Evolutionary conservation across 2,888 invertebrate species (phyloP).

Genomic region (Timema cristinae): DNA sequence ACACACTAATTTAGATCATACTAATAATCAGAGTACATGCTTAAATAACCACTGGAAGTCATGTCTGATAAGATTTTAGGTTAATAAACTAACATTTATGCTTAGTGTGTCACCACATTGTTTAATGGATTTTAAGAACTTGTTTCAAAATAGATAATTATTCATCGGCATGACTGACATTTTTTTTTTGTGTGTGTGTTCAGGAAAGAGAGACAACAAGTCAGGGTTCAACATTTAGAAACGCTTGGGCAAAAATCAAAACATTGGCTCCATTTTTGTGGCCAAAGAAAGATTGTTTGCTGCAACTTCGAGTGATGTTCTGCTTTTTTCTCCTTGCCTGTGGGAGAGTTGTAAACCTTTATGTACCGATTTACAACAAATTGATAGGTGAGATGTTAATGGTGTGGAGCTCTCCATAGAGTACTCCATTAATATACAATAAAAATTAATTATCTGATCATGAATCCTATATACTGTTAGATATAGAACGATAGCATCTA

Average conservation of each 20-base stretch:
- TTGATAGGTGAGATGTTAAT: conserved; percentile 66
- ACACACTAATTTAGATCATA: too few species aligned
- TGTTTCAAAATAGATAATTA: too few species aligned
- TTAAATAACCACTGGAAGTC: too few species aligned
- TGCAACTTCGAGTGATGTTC: conserved; percentile 78
- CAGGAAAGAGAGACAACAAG: conserved; percentile 19
- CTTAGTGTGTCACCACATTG: too few species aligned
- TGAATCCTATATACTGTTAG: too few species aligned
- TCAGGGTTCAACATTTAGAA: conserved; percentile 68
- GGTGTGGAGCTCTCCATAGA: background rate
- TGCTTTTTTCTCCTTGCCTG: conserved; percentile 72
- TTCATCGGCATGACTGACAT: background rate
- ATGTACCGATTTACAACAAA: conserved; percentile 90
- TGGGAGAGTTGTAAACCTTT: conserved; percentile 85
- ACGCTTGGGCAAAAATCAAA: conserved; percentile 72
- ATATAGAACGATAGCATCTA: too few species aligned
- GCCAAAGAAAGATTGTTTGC: conserved; percentile 73
- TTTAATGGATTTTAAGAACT: too few species aligned
- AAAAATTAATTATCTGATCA: too few species aligned
- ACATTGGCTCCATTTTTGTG: conserved; percentile 87
- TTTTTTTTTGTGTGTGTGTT: conserved; percentile 8
- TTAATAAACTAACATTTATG: too few species aligned
- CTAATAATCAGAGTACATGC: too few species aligned
- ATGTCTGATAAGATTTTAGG: too few species aligned
- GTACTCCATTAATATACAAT: too few species aligned